A percentile compares a stretch with the other conserved stretches of the same genome.
These are phyloP conservation scores for Phyllotreta striolata DNA, from an alignment of 2,888 invertebrate species.

Conservation along the genomic window DNA sequence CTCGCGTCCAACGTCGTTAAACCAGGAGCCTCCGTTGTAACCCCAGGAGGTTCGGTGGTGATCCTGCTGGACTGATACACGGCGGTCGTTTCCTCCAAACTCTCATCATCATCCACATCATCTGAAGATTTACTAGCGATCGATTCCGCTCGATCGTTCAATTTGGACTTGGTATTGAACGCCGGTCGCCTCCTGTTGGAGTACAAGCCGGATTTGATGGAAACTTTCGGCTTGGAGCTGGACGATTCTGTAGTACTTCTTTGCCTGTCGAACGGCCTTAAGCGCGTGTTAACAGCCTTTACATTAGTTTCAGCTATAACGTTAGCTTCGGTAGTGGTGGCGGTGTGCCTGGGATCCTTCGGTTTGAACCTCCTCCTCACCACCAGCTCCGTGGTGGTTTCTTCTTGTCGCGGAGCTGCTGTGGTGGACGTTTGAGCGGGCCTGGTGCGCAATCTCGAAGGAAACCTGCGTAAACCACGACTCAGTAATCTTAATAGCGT, in stretches of 20 bases:
- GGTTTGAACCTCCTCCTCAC: conserved; percentile 58
- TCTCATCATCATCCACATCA: conserved; percentile 43
- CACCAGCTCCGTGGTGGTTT: conserved; percentile 54
- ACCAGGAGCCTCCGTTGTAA: conserved; percentile 52
- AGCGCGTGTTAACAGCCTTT: conserved; percentile 52
- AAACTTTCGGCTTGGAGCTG: conserved; percentile 44
- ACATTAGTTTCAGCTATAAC: conserved; percentile 51
- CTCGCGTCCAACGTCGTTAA: conserved; percentile 24
- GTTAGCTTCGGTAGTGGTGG: conserved; percentile 38
- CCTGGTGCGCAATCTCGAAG: conserved; percentile 61
- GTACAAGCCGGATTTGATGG: conserved; percentile 24
- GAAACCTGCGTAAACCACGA: conserved; percentile 46
- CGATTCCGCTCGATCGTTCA: conserved; percentile 47
- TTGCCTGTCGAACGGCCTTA: conserved; percentile 55
- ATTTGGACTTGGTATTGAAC: conserved; percentile 57
- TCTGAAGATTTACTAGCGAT: conserved; percentile 20
- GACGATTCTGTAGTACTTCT: conserved; percentile 52
- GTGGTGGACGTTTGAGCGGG: conserved; percentile 56
- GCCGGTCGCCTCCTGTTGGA: conserved; percentile 39
- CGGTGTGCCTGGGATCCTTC: conserved; percentile 55
- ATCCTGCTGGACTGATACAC: conserved; percentile 57
- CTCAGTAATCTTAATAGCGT: background rate
- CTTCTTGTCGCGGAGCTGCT: conserved; percentile 55
- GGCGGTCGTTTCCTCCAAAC: conserved; percentile 58
- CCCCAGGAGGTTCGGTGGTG: conserved; percentile 48